Percentiles rank a stretch among this genome's conserved stretches.
Evolutionary conservation across 2,113 vertebrate genomes (phyloP).

Genomic region (Heterochromis multidens): DNA sequence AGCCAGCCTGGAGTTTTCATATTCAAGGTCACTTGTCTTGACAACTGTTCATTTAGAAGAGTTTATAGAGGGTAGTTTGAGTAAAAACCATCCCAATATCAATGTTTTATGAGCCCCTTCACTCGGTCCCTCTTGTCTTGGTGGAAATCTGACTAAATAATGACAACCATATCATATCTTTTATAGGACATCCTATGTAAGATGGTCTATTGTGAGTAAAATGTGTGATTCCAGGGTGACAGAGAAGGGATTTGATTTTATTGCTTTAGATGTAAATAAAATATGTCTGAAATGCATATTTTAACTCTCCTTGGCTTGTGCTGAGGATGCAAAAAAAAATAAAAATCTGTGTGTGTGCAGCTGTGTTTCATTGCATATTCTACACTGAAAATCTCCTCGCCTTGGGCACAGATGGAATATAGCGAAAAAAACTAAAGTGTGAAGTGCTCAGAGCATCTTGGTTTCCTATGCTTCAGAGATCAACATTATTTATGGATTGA

Average conservation of each 20-base stretch:
- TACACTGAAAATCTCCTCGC: neutral
- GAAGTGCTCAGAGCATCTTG: slow-evolving; percentile 43
- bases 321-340: slow-evolving; percentile 31
- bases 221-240: slow-evolving; percentile 6
- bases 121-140: neutral
- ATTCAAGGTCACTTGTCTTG: slow-evolving; percentile 30
- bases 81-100: neutral
- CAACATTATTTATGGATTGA: slow-evolving; percentile 30
- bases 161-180: neutral
- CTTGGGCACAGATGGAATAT: slow-evolving; percentile 26
- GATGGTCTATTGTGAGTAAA: neutral
- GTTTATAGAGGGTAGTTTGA: neutral
- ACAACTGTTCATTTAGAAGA: neutral
- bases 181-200: neutral
- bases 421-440: slow-evolving; percentile 25
- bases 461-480: slow-evolving; percentile 33
- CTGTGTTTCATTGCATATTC: slow-evolving; percentile 22
- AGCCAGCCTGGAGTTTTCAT: neutral
- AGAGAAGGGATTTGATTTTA: neutral
- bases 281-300: slow-evolving; percentile 49
- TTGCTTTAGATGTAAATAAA: slow-evolving; percentile 44
- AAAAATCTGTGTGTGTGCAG: neutral
- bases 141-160: neutral
- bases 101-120: neutral
- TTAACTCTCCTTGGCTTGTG: neutral